Percentiles rank a stretch among this genome's conserved stretches.
These are phyloP conservation scores for Pristis pectinata DNA, from an alignment of 2,797 vertebrate genomes.

Conservation along the genomic window DNA sequence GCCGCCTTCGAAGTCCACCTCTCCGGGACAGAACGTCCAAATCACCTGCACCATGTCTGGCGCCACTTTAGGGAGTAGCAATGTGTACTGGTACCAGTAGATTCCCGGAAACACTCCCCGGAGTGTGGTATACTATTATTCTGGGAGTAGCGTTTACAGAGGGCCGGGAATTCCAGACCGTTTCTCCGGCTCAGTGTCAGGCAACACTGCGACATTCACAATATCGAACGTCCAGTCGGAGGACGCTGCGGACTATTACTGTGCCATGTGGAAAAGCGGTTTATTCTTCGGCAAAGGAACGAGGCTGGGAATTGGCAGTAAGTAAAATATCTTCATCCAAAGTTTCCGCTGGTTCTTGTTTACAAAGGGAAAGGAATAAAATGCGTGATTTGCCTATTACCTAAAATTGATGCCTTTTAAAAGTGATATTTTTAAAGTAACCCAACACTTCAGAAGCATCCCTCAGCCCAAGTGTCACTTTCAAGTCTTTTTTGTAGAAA, in stretches of 20 bases:
- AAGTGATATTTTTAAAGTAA: no score
- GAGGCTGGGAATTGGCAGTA: not conserved
- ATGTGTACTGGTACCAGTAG: slow-evolving; percentile 57
- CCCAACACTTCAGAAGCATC: no score
- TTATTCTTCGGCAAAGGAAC: not conserved
- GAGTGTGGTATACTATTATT: slow-evolving; percentile 53
- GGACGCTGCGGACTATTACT: slow-evolving; percentile 54
- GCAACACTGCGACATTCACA: slow-evolving; percentile 50
- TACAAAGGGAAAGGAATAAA: no score
- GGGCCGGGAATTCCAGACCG: slow-evolving; percentile 40
- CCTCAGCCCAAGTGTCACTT: no score
- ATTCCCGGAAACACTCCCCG: slow-evolving; percentile 45
- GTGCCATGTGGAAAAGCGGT: slow-evolving; percentile 37
- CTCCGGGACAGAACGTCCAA: slow-evolving; percentile 49
- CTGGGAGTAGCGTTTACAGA: slow-evolving; percentile 41
- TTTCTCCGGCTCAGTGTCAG: slow-evolving; percentile 51
- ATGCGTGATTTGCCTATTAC: no score
- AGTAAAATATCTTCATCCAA: not conserved
- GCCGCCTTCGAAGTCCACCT: slow-evolving; percentile 40
- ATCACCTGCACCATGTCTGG: slow-evolving; percentile 50
- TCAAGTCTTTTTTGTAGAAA: no score
- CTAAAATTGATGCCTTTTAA: no score
- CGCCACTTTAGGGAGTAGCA: slow-evolving; percentile 42
- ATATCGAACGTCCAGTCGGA: slow-evolving; percentile 46
- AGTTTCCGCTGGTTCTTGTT: no score